Conservation (phyloP, 2,797 vertebrate species). For the Cetoscarus ocellatus region DNA sequence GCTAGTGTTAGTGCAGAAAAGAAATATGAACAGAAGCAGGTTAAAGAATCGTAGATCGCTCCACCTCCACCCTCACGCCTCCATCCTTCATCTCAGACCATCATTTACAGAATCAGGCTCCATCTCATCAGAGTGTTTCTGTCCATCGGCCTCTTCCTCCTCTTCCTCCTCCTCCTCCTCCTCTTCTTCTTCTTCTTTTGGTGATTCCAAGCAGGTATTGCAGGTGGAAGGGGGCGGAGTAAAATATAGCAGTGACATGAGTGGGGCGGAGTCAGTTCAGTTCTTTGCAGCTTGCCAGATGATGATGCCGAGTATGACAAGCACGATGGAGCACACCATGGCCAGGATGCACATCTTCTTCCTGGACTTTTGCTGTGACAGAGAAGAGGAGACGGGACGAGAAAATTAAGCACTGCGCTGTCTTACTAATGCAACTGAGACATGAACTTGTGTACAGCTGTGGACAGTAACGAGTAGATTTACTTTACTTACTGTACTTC, state of each 20-base stretch:
- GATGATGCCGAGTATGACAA: constrained; percentile 84
- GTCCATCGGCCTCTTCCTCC: constrained; percentile 16
- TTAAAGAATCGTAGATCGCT: constrained; percentile 25
- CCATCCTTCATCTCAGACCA: constrained; percentile 64
- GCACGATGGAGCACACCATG: constrained; percentile 84
- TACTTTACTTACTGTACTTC: no score
- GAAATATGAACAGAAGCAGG: constrained; percentile 41
- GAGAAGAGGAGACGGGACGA: no score
- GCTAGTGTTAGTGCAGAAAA: constrained; percentile 75
- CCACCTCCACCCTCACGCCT: constrained; percentile 8
- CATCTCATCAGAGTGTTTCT: not conserved
- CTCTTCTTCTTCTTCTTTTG: constrained; percentile 9
- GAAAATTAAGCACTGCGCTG: no score
- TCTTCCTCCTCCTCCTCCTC: not conserved
- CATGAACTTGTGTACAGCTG: no score
- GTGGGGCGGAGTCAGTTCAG: constrained; percentile 68
- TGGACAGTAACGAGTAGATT: no score
- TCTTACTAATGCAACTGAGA: no score
- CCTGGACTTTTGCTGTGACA: constrained; percentile 92
- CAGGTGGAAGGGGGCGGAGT: constrained; percentile 35
- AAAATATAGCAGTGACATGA: constrained; percentile 47
- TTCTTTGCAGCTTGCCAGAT: constrained; percentile 77
- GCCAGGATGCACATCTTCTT: constrained; percentile 97
- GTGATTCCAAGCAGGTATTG: constrained; percentile 46
- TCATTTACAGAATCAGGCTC: constrained; percentile 72